Conservation (phyloP, 2,888 invertebrate genomes). For the Pandemis corylana region DNA sequence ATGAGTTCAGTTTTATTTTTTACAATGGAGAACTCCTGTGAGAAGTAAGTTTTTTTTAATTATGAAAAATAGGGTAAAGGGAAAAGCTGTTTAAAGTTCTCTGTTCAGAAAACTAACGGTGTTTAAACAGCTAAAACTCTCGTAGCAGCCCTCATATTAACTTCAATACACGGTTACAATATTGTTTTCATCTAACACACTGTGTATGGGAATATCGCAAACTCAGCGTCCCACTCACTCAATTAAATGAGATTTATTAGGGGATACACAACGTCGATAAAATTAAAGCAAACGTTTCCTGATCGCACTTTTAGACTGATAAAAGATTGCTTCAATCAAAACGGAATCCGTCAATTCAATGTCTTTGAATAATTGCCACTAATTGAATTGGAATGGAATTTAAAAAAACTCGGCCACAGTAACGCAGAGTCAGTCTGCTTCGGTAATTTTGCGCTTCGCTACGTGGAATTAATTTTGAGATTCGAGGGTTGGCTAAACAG, state of each 20-base stretch:
- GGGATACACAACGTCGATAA: conserved; percentile 30
- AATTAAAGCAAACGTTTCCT: conserved; percentile 31
- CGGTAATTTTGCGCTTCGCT: background rate
- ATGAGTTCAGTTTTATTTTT: too few relatives aligned
- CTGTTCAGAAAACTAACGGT: too few relatives aligned
- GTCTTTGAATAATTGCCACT: conserved; percentile 29
- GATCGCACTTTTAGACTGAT: conserved; percentile 25
- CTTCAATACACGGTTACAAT: background rate
- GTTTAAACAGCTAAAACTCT: too few relatives aligned
- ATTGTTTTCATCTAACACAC: conserved; percentile 16
- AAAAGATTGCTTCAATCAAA: conserved; percentile 40
- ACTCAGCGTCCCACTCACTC: conserved; percentile 30
- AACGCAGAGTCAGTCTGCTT: background rate
- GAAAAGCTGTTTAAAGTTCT: too few relatives aligned
- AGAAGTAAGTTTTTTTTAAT: too few relatives aligned
- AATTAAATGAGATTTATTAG: conserved; percentile 38
- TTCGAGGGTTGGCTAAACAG: background rate
- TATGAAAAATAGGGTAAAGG: too few relatives aligned
- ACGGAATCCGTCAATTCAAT: conserved; percentile 28
- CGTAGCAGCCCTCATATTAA: too few relatives aligned
- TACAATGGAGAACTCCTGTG: too few relatives aligned
- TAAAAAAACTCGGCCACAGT: conserved; percentile 17
- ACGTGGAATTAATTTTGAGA: background rate
- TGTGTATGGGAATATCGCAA: conserved; percentile 28
- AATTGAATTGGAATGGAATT: conserved; percentile 20